Base-by-base conservation (phyloP, 2,888 invertebrate species). In the Pemphredon lugubris region DNA sequence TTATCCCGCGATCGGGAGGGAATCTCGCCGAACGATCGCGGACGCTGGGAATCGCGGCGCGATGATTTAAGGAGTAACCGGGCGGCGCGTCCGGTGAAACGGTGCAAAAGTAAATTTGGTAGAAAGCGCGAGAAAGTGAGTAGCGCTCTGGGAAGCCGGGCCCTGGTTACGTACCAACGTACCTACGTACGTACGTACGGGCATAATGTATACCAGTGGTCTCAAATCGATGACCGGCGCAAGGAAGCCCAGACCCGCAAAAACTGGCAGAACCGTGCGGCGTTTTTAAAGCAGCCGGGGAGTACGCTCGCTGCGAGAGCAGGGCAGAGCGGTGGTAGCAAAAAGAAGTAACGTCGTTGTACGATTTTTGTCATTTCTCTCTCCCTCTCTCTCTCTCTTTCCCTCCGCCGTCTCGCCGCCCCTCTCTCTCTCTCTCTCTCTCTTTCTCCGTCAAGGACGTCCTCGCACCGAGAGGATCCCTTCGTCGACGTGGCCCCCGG, bases 231-330 rank as follows among this genome's bases (percentile, higher is more conserved):
- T 48, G 70, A 60, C 37, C 58, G 57, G 61, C 53, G 59, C 57
- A 39, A 58, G 32, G 73, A 45, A 58, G 53, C 48, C 65, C 16
- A 51, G 20, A 39, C 47, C 37, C 14, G 57, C 59, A 79, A 79
- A 79, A 79, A 79, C 79, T 76, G 64, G 79, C 79, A 45, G 79
- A 71, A 74, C 74, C 74, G 57, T 71, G 76, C 68, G 58, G 63
- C 58, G 76, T 78, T 79, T 79, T 78, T 73, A 78, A 79, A 75
- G 75, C 64, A 54, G 60, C 21, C 53, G 42, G 34, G 50, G 59
- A 23, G 44, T 37, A 47, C 32, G 63, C 40, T 64, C 55, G 58
- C 57, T 39, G 37, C 2, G 40, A 40, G 40, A 39, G 48, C 37
- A n/a, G 47, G 20, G 20, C 14, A 61, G 48, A 37, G 18, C 67